phyloP scores from a whole-genome alignment of 2,113 vertebrate genomes.

The Gobiocypris rarus region DNA sequence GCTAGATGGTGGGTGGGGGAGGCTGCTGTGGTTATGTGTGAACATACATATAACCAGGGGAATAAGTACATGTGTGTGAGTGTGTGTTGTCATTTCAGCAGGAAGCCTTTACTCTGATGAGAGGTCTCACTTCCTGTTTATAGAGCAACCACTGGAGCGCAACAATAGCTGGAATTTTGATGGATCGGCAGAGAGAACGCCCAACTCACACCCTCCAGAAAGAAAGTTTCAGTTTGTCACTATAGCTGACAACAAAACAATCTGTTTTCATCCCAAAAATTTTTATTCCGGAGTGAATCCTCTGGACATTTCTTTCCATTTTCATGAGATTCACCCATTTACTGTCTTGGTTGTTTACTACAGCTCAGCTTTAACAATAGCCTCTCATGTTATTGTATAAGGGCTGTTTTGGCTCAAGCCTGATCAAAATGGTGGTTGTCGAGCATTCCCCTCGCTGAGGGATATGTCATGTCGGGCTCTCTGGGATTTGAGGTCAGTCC shows the following conservation, averaged over 20 bases:
- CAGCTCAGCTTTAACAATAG: not conserved
- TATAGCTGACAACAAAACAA: constrained; percentile 4
- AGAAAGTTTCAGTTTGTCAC: constrained; percentile 1
- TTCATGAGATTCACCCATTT: not conserved
- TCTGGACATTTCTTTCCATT: not conserved
- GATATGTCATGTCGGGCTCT: constrained; percentile 37
- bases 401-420: not conserved
- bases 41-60: not conserved
- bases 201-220: constrained; percentile 25
- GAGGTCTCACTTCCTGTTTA: constrained; percentile 58
- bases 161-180: constrained; percentile 54
- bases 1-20: not conserved
- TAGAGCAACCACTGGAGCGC: constrained; percentile 48
- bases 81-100: constrained; percentile 41
- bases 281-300: not conserved
- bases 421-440: constrained; percentile 33
- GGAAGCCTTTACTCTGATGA: constrained; percentile 48
- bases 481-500: constrained; percentile 56
- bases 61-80: constrained; percentile 13
- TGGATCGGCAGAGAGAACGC: constrained; percentile 32
- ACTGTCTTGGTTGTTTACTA: not conserved
- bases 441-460: constrained; percentile 4
- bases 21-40: constrained; percentile 5
- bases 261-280: not conserved
- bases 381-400: not conserved